phyloP scores from a whole-genome alignment of 2,888 invertebrate species.

The Limenitis camilla region DNA sequence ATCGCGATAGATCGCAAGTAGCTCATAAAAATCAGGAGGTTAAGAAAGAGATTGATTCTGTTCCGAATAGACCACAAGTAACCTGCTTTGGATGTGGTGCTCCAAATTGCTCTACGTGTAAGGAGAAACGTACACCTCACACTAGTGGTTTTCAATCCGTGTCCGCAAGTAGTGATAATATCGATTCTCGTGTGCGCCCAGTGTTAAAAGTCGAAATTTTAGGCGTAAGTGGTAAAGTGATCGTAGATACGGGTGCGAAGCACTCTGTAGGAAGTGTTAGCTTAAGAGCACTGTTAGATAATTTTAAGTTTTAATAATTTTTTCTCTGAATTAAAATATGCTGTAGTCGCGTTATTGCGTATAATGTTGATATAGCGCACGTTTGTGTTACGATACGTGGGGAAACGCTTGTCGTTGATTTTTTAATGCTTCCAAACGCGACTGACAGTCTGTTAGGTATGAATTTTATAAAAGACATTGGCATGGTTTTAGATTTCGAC shows the following conservation, averaged over 20 bases:
- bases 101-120: background rate
- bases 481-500: background rate
- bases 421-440: background rate
- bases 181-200: background rate
- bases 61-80: background rate
- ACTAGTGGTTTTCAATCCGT: background rate
- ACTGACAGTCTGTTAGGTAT: background rate
- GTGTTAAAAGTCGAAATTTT: background rate
- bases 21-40: background rate
- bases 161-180: background rate
- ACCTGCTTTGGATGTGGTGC: background rate
- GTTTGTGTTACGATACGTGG: background rate
- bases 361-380: background rate
- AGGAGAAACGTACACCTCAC: background rate
- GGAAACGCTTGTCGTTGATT: background rate
- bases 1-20: background rate
- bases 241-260: conserved; percentile 14
- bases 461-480: background rate
- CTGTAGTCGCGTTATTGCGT: conserved; percentile 1
- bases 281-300: conserved; percentile 5
- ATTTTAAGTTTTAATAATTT: background rate
- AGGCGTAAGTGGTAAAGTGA: conserved; percentile 2
- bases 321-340: background rate
- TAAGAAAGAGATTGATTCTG: background rate
- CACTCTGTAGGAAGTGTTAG: conserved; percentile 12